Evolutionary conservation across 2,113 vertebrate species (phyloP).

Genomic region (Myotis yumanensis): DNA sequence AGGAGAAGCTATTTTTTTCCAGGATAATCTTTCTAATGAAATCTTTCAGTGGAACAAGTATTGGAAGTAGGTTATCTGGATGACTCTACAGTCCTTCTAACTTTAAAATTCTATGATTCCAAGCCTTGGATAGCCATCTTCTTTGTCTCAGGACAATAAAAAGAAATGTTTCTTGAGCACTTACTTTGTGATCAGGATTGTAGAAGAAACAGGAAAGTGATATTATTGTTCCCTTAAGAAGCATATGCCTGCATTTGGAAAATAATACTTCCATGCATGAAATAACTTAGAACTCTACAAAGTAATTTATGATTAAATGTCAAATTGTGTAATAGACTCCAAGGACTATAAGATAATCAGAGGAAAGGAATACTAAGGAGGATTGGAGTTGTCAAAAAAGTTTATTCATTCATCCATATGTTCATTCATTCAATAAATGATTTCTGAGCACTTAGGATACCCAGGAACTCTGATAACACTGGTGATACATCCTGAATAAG

Average conservation of each 20-base stretch:
- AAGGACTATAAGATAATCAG: neutral
- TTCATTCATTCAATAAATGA: neutral
- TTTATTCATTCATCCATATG: neutral
- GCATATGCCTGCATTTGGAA: neutral
- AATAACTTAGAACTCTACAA: neutral
- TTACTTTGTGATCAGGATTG: neutral
- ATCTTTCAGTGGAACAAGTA: neutral
- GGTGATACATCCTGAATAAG: neutral
- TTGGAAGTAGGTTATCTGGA: neutral
- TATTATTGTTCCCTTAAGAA: neutral
- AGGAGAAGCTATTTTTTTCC: conserved; percentile 13
- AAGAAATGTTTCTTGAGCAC: neutral
- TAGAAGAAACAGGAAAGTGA: neutral
- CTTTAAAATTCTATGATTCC: neutral
- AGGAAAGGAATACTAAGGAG: neutral
- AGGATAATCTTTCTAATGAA: conserved; percentile 28
- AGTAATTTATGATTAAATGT: conserved; percentile 6
- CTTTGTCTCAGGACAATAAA: neutral
- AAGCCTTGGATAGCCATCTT: neutral
- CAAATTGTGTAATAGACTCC: neutral
- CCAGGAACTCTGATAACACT: neutral
- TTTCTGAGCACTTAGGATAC: neutral
- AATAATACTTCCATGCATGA: neutral
- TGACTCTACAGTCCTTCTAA: neutral
- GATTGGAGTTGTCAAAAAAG: neutral